Conservation (phyloP, 2,888 invertebrate genomes). For the Drosophila anomalata region DNA sequence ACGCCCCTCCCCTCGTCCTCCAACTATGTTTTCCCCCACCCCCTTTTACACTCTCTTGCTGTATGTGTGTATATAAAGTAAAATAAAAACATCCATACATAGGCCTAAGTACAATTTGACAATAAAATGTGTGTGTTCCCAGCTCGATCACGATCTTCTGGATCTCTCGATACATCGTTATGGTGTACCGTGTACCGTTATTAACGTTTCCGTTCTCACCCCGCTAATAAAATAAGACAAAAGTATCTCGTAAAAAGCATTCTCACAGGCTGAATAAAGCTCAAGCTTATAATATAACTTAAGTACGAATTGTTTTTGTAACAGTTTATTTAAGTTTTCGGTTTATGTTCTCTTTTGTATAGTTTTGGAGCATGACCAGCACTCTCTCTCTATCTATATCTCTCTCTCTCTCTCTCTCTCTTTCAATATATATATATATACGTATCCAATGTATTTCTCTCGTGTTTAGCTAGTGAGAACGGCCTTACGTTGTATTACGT, state of each 20-base stretch:
- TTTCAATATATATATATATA: constrained; percentile 41
- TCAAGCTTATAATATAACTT: constrained; percentile 40
- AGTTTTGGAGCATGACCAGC: constrained; percentile 74
- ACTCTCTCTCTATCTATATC: constrained; percentile 52
- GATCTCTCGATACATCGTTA: constrained; percentile 15
- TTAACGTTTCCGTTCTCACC: constrained; percentile 45
- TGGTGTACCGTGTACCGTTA: constrained; percentile 1
- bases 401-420: constrained; percentile 28
- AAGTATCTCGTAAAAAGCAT: constrained; percentile 47
- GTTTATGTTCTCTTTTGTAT: constrained; percentile 66
- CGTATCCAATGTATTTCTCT: constrained; percentile 54
- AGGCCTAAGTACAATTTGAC: constrained; percentile 14
- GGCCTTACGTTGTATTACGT: constrained; percentile 55
- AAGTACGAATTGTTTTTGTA: constrained; percentile 36
- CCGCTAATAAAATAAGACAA: constrained; percentile 23
- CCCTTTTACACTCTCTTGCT: constrained; percentile 29
- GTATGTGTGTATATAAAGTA: constrained; percentile 33
- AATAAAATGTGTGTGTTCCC: constrained; percentile 37
- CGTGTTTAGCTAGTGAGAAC: constrained; percentile 74
- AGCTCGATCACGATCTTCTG: constrained; percentile 44
- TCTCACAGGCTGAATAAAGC: constrained; percentile 40
- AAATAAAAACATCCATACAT: constrained; percentile 3
- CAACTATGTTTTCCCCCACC: not conserved
- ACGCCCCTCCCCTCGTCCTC: constrained; percentile 44
- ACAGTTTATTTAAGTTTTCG: constrained; percentile 43